Evolutionary conservation across 2,797 vertebrate genomes (phyloP).

Genomic region (Chanos chanos): DNA sequence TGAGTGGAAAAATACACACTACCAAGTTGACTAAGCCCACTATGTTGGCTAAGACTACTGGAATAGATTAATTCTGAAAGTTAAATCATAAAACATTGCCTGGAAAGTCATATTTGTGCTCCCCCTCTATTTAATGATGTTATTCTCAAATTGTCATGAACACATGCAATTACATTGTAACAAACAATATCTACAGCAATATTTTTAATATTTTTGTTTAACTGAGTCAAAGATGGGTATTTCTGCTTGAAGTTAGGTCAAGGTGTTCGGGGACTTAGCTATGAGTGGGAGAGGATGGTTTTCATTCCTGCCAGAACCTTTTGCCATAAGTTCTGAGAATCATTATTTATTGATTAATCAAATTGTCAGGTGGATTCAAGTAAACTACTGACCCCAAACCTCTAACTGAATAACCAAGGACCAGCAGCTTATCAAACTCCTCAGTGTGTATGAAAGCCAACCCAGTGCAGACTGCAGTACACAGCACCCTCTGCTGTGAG

Average conservation of each 20-base stretch:
- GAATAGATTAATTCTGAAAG: background rate
- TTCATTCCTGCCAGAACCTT: slow-evolving; percentile 8
- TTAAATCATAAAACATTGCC: too few relatives aligned
- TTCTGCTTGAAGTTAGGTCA: too few relatives aligned
- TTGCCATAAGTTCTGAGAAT: slow-evolving; percentile 21
- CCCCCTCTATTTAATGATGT: too few relatives aligned
- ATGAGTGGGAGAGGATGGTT: background rate
- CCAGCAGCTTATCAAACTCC: too few relatives aligned
- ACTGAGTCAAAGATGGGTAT: too few relatives aligned
- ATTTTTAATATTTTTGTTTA: too few relatives aligned
- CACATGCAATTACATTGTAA: too few relatives aligned
- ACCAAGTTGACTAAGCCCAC: too few relatives aligned
- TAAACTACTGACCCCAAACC: slow-evolving; percentile 13
- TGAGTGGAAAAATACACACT: slow-evolving; percentile 1
- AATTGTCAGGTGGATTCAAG: slow-evolving; percentile 21
- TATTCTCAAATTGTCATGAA: too few relatives aligned
- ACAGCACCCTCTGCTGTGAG: slow-evolving; percentile 35
- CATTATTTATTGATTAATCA: slow-evolving; percentile 36
- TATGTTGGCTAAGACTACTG: too few relatives aligned
- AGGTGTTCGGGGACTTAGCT: slow-evolving; percentile 1
- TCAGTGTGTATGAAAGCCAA: background rate
- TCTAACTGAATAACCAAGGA: background rate
- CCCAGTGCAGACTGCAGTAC: slow-evolving; percentile 10
- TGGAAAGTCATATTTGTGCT: too few relatives aligned
- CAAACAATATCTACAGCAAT: too few relatives aligned